These are phyloP conservation scores for Osmoderma eremita DNA, from an alignment of 2,888 invertebrate species.

Conservation along the genomic window DNA sequence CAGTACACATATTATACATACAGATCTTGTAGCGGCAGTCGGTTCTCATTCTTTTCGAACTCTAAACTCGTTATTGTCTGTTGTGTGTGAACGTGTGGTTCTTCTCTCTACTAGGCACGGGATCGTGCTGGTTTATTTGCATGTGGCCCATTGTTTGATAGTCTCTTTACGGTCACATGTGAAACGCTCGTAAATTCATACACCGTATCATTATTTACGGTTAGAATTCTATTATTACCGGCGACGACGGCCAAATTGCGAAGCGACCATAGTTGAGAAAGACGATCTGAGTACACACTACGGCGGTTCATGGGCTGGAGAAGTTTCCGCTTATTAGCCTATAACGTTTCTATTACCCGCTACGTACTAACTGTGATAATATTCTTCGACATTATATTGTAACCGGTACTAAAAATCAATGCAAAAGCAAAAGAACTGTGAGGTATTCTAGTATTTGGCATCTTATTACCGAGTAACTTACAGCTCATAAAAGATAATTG, in stretches of 20 bases:
- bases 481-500: constrained; percentile 11
- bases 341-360: no score
- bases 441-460: constrained; percentile 24
- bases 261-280: constrained; percentile 19
- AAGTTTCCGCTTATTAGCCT: constrained; percentile 7
- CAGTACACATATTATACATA: constrained; percentile 32
- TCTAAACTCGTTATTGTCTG: constrained; percentile 39
- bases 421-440: not conserved
- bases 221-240: constrained; percentile 36
- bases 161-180: constrained; percentile 53
- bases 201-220: constrained; percentile 38
- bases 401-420: no score
- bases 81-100: constrained; percentile 54
- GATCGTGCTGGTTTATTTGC: constrained; percentile 51
- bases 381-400: no score
- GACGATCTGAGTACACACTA: not conserved
- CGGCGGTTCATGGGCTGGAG: not conserved
- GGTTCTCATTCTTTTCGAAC: constrained; percentile 26
- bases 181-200: constrained; percentile 39
- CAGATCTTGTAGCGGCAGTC: constrained; percentile 14
- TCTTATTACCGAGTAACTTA: constrained; percentile 15
- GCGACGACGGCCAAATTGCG: constrained; percentile 28
- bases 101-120: constrained; percentile 45
- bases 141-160: constrained; percentile 51
- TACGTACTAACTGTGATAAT: no score